Evolutionary conservation across 2,113 vertebrate species (phyloP), one percentile per base, ranked within the genome.

Genomic region (Dinomys branickii): DNA sequence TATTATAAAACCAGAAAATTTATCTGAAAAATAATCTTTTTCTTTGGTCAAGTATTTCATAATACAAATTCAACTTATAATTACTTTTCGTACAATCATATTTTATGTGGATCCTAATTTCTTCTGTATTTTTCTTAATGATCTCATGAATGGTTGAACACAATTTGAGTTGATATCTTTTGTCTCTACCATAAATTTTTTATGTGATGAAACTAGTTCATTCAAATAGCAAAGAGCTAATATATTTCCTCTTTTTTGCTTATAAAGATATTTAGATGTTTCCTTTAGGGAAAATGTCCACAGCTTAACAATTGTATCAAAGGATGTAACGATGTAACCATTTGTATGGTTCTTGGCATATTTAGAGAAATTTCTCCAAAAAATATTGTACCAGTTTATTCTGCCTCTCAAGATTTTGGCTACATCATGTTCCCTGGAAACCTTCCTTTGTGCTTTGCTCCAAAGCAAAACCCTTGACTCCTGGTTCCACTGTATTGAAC

Each of bases 151-250:
- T 94, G 26, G 1, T 24, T 75, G 0, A 96, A 71, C 22, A 81
- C 20, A 50, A 54, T 81, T 85, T 52, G 35, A 91, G 1, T 13
- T 91, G 13, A 38, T 2, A 26, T 56, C 1, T 77, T 89, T 90
- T 83, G 19, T 69, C 80, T 96, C 65, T 54, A 92, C 54, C 19
- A 82, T 71, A 85, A 88, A 85, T 50, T 12, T 67, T 94, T 92
- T 47, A 78, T n/a, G 35, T 71, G 58, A 7, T 69, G 58, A 88
- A 75, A 93, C 5, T 58, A 52, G n/a, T 96, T 94, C 3, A 87
- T 92, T 90, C 2, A 84, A 56, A 84, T 61, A 87, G n/a, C 73
- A 73, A 91, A 80, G 1, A 5, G 56, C 17, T n/a, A 38, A 58
- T 61, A 44, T 54, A 85, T 73, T 30, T 82, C 24, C 4, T 22